Evolutionary conservation across 2,888 invertebrate genomes (phyloP), one percentile per base, ranked within the genome.

Genomic region (Eulithis testata): DNA sequence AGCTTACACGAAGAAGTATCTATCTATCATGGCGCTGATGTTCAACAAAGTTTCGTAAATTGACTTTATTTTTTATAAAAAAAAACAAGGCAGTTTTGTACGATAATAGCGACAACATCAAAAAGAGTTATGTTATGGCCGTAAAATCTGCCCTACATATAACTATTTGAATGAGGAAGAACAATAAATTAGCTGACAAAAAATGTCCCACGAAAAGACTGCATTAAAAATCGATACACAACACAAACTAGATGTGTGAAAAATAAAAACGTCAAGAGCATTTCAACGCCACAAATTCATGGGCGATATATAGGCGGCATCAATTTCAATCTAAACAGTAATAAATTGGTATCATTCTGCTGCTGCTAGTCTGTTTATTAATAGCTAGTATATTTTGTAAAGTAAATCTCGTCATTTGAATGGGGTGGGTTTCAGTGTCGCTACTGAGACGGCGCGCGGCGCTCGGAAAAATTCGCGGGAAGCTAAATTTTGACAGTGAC

Each of bases 251-350:
- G 86, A 75, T 71, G 74, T 71, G 74, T 69, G 71, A 58, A 49
- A 70, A 77, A 87, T 89, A 89, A 88, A 89, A 90, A 87, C 71
- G 88, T 89, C 87, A 27, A 57, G 70, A 71, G 71, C 78, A 85
- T 89, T 89, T 91, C 92, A 89, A 74, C 90, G 88, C 79, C 80
- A 88, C 91, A 89, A 90, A 93, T 90, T 90, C 87, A 86, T 82
- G 80, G 83, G 85, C 85, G 87, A 93, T 90, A 89, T 92, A 93
- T 91, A 79, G 85, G 83, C 81, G 77, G 90, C 91, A 91, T 93
- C 92, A 90, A 91, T 93, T 92, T 90, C 89, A 90, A 92, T 92
- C 85, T 84, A 93, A 92, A 92, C 90, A 90, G 81, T 88, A 90
- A 92, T 93, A 93, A 93, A 92, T 93, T 91, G 90, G 90, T 89